Evolutionary conservation across 2,797 vertebrate genomes (phyloP), one percentile per base, ranked within the genome.

Genomic region (Acanthis flammea): DNA sequence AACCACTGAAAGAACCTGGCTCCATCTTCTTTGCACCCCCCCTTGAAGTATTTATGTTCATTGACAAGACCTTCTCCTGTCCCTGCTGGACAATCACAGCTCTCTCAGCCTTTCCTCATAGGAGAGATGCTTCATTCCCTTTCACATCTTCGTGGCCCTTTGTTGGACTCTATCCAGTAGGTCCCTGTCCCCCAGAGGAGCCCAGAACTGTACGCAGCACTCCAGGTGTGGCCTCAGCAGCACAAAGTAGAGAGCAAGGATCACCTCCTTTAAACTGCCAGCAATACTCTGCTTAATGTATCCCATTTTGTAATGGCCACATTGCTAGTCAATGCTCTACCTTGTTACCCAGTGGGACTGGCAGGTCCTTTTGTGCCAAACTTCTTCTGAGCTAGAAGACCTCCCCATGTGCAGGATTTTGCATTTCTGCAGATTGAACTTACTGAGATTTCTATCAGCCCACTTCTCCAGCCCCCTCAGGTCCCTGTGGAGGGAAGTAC

Each of bases 71-170:
- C 12, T 58, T 63, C 9, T 37, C 21, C 79, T 14, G 1, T 31
- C 30, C 19, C 23, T 30, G 16, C 19, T 28, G 30, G 12, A 17
- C 21, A 85, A 35, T 11, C n/a, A 14, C 10, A 57, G 19, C 12
- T 66, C 14, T 55, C 47, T 88, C 66, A 70, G 22, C 6, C 9
- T 58, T 66, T 71, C 28, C 19, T 45, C 35, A 17, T 1, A 37
- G 9, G 5, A 31, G 8, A 66, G 11, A 25, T 35, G 6, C 2
- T 71, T 12, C 23, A 24, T n/a, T 47, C 7, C 14, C 14, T 35
- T 86, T 22, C 22, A 44, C 18, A 62, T 19, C 27, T 63, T 60
- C 0, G 0, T 12, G 22, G 5, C 5, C 13, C 10, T 60, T 39
- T 37, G 11, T 8, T 51, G 24, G 10, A 44, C 33, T 68, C 6